Base-by-base conservation (phyloP, 2,797 vertebrate species). In the Lutjanus campechanus region DNA sequence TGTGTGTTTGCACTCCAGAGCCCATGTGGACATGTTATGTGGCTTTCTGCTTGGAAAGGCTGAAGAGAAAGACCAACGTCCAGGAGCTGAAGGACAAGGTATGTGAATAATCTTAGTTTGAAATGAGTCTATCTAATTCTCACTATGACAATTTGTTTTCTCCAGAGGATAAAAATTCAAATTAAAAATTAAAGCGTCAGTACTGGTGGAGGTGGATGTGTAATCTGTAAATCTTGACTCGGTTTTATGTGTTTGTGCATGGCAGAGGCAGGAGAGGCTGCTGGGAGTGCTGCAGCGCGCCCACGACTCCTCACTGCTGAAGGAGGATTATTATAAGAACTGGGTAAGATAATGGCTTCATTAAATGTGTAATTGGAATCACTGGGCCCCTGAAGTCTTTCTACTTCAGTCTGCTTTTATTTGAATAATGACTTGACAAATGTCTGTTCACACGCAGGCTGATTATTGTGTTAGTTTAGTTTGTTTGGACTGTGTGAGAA, bases 11-110 rank as follows among this genome's bases (percentile, higher is more conserved):
- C 70, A 20, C 85, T 73, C 7, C 17, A 99, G 98, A 96, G 92
- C 86, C 95, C 70, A 97, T 99, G 98, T 99, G 98, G 97, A 96
- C 95, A 13, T 95, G 93, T 86, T 99, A 97, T 16, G 87, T 96
- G 43, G 88, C 81, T 3, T 99, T 98, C 93, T 98, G 97, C 78
- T 85, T 96, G 80, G 97, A 98, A 77, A 95, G 97, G 73, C 95
- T 91, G 61, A 96, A 96, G 76, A 97, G 98, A 89, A 98, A 97
- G 90, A 98, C 97, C 11, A 99, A 96, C 8, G 95, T 97, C 69
- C 71, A 90, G 50, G 93, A 96, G 76, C 94, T 99, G 77, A 97
- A 96, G 87, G 95, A 95, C 69, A 96, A 97, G 95, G 98, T 99
- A 90, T 85, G 67, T 9, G 8, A 63, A 49, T 13, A 46, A 43